Percentiles rank a stretch among this genome's conserved stretches.
Evolutionary conservation across 2,888 invertebrate species (phyloP).

Genomic region (Hesperia comma): DNA sequence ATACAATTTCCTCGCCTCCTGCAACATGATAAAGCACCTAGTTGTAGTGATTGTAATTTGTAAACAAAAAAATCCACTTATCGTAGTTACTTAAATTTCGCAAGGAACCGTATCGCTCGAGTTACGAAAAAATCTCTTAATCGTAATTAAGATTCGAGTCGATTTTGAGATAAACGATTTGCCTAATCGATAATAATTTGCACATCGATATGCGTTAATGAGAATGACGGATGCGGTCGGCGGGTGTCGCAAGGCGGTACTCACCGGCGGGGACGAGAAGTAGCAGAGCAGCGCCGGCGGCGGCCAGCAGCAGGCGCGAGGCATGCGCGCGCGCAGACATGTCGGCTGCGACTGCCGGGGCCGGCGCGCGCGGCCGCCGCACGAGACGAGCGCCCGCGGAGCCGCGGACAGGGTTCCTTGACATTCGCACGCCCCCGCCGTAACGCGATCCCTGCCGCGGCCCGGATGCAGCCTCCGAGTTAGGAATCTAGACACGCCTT

Average conservation of each 20-base stretch:
- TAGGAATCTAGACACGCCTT: conserved; percentile 76
- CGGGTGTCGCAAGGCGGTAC: conserved; percentile 46
- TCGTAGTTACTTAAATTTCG: not conserved
- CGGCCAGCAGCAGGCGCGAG: conserved; percentile 45
- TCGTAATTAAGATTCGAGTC: not conserved
- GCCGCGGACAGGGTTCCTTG: conserved; percentile 73
- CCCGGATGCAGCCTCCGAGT: conserved; percentile 81
- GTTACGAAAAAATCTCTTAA: not conserved
- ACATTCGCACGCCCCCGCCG: conserved; percentile 77
- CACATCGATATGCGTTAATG: not conserved
- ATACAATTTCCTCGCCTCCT: conserved; percentile 61
- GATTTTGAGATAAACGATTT: not conserved
- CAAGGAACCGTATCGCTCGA: not conserved
- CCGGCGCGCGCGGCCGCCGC: conserved; percentile 43
- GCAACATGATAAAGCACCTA: conserved; percentile 44
- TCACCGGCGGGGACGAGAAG: conserved; percentile 58
- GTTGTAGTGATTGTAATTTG: not conserved
- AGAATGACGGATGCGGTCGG: not conserved
- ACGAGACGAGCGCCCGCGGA: conserved; percentile 37
- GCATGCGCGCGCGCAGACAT: conserved; percentile 74
- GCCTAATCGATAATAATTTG: not conserved
- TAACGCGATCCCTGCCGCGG: conserved; percentile 73
- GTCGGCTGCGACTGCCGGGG: conserved; percentile 67
- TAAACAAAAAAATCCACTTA: not conserved
- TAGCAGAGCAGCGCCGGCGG: conserved; percentile 40